Evolutionary conservation across 2,797 vertebrate genomes (phyloP), one percentile per base, ranked within the genome.

Genomic region (Hemibagrus guttatus): DNA sequence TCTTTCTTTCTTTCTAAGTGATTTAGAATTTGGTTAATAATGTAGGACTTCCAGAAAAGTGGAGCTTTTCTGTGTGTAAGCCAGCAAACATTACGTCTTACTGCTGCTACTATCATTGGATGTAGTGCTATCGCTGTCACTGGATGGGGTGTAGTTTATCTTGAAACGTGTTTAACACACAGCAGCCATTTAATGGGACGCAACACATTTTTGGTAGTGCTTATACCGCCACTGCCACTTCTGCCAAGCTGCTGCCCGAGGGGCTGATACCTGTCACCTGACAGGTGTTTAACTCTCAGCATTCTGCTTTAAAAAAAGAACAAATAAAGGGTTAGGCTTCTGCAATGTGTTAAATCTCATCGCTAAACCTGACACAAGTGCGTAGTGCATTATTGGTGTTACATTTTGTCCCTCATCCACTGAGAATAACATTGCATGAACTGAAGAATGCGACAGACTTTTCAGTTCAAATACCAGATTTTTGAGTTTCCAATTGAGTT

Each of bases 391-490:
- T 59, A 28, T 59, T 68, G 52, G 68, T n/a, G 59, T 72, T 42
- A 42, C 66, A 59, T 35, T n/a, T 14, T 42, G 8, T 42, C 52
- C 35, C 49, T 39, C 19, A 35, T 66, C 66, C 81, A 21, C 54
- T 7, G 26, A 61, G 54, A 72, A 84, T 59, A 72, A 68, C 63
- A 31, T 12, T 23, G 63, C 63, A 4, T 21, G n/a, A 54, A 82
- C 35, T 23, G 14, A 17, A 17, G 78, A 61, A 39, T 17, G 61
- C 0, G 42, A 7, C 80, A 31, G 78, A 42, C 31, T 80, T 61
- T 46, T 42, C 21, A 80, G 83, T 71, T 59, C 52, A 84, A 74
- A n/a, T 95, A 93, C 94, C 95, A 94, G 94, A 92, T 94, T 85
- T 85, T 81, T 59, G 76, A 85, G 75, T 80, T 80, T 71, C 63